phyloP scores from a whole-genome alignment of 2,113 vertebrate species.

The Thomomys bottae region DNA sequence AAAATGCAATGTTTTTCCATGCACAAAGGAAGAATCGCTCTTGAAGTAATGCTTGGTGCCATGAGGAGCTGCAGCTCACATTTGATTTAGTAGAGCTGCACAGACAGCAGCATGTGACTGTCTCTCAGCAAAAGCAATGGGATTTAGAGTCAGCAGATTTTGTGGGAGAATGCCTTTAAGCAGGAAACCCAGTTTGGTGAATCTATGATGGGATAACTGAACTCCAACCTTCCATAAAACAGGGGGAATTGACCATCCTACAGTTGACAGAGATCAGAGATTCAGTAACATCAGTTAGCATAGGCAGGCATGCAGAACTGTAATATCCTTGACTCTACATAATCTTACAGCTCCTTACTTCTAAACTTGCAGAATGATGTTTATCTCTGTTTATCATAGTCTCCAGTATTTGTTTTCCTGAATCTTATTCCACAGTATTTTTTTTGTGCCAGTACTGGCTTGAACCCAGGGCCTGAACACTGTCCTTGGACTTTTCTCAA shows the following conservation, averaged over 20 bases:
- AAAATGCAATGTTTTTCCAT: constrained; percentile 73
- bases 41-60: constrained; percentile 51
- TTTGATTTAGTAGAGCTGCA: constrained; percentile 66
- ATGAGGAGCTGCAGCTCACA: constrained; percentile 24
- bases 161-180: constrained; percentile 47
- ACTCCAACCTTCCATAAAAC: not conserved
- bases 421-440: not conserved
- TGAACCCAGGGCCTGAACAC: too few relatives aligned
- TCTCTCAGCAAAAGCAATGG: constrained; percentile 64
- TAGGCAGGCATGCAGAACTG: not conserved
- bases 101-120: constrained; percentile 46
- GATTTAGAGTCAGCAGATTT: constrained; percentile 66
- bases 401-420: not conserved
- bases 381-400: not conserved
- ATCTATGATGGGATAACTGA: not conserved
- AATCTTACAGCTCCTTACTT: not conserved
- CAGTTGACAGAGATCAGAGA: not conserved
- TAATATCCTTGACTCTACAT: not conserved
- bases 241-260: not conserved
- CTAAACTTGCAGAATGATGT: not conserved
- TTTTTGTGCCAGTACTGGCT: too few relatives aligned
- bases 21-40: constrained; percentile 71
- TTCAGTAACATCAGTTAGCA: not conserved
- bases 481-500: too few relatives aligned
- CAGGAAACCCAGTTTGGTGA: constrained; percentile 31